Evolutionary conservation across 2,113 vertebrate species (phyloP).

Genomic region (Puntigrus tetrazona): DNA sequence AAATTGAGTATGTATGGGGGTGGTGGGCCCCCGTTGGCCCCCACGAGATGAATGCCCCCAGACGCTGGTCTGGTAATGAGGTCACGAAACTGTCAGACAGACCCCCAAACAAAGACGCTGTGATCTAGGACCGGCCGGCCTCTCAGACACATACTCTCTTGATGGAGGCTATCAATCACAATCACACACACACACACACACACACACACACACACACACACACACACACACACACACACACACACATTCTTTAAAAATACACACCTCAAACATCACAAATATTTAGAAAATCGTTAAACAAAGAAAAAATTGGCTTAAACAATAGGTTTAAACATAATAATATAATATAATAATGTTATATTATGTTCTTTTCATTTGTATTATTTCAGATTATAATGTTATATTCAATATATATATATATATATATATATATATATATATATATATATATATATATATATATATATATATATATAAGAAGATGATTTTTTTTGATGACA

Average conservation of each 20-base stretch:
- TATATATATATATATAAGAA: no score
- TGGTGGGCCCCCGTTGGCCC: not conserved
- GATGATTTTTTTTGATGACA: no score
- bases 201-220: not conserved
- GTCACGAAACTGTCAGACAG: constrained; percentile 53
- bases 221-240: not conserved
- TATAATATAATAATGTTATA: not conserved
- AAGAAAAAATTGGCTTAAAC: not conserved
- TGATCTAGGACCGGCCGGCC: constrained; percentile 34
- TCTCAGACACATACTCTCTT: constrained; percentile 17
- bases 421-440: no score
- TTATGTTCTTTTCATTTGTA: not conserved
- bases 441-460: no score
- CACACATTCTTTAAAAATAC: constrained; percentile 13
- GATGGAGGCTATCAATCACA: constrained; percentile 30
- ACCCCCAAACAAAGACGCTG: constrained; percentile 52
- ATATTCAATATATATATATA: no score
- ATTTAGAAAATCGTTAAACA: no score
- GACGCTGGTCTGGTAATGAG: constrained; percentile 61
- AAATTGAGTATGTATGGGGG: constrained; percentile 5
- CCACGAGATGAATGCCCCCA: constrained; percentile 39
- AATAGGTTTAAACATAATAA: not conserved
- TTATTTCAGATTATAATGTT: no score
- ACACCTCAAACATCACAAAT: not conserved
- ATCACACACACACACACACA: not conserved